phyloP scores from a whole-genome alignment of 23 tunicate species.

The Clavelina lepadiformis region DNA sequence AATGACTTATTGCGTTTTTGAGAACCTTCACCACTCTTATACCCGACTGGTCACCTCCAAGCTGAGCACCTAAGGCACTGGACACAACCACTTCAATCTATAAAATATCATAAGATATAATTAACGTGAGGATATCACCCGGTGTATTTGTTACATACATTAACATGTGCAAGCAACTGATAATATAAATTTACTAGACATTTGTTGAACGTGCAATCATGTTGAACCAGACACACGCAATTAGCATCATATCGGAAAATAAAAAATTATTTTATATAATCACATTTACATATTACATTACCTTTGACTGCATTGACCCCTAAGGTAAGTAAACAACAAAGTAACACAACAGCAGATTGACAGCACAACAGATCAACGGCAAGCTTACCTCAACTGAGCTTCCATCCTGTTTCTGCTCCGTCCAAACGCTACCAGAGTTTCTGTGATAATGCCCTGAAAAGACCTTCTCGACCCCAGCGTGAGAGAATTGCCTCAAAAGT shows the following conservation, averaged over 20 bases:
- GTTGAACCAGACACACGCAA: no score
- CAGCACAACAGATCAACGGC: no score
- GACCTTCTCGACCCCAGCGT: slow-evolving; percentile 45
- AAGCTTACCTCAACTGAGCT: no score
- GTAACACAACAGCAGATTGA: no score
- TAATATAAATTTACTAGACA: neutral
- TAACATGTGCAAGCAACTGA: neutral
- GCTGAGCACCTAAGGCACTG: slow-evolving; percentile 80
- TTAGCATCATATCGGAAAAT: no score
- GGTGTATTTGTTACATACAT: no score
- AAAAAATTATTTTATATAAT: no score
- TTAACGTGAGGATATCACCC: no score
- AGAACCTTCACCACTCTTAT: slow-evolving; percentile 51
- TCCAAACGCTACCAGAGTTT: slow-evolving; percentile 56
- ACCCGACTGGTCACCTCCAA: slow-evolving; percentile 71
- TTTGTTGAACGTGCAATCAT: neutral
- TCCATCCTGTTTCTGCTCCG: slow-evolving; percentile 9
- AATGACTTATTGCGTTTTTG: slow-evolving; percentile 29
- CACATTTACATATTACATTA: no score
- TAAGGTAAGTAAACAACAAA: no score
- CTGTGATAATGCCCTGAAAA: slow-evolving; percentile 70
- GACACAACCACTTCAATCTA: slow-evolving; percentile 80
- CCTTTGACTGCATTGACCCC: no score
- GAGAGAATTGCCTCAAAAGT: slow-evolving; percentile 26
- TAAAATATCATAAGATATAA: neutral